A percentile compares a stretch with the other conserved stretches of the same genome.
Evolutionary conservation across 2,113 vertebrate genomes (phyloP).

Genomic region (Barbus barbus): DNA sequence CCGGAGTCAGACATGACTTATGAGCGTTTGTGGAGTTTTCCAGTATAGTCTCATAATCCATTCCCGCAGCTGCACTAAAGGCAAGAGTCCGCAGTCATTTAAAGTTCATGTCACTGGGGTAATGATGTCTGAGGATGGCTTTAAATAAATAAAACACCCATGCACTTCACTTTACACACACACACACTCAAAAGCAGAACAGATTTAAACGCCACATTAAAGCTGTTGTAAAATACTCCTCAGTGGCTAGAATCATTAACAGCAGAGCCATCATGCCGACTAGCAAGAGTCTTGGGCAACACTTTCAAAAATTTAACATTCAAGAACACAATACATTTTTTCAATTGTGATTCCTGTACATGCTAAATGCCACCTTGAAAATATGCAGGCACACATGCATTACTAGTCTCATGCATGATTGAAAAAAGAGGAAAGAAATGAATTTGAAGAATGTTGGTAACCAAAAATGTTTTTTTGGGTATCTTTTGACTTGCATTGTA

Average conservation of each 20-base stretch:
- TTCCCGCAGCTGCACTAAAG: neutral
- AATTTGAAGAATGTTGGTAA: too few species aligned
- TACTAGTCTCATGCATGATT: too few species aligned
- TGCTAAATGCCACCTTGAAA: too few species aligned
- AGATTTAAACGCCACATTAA: neutral
- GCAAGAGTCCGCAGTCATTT: neutral
- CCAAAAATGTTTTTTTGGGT: too few species aligned
- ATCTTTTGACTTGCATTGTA: too few species aligned
- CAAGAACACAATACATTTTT: too few species aligned
- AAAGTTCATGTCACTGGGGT: neutral
- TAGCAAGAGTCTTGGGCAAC: neutral
- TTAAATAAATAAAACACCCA: neutral
- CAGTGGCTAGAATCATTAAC: neutral
- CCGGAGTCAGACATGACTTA: neutral
- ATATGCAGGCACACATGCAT: too few species aligned
- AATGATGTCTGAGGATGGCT: neutral
- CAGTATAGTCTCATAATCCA: neutral
- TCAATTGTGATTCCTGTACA: too few species aligned
- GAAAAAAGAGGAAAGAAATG: too few species aligned
- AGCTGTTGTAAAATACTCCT: neutral
- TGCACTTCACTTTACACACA: neutral
- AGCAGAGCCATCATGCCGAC: neutral
- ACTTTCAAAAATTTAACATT: neutral
- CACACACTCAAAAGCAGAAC: neutral
- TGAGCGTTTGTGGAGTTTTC: neutral